These are phyloP conservation scores for Danaus chrysippus DNA, from an alignment of 2,888 invertebrate species.

Conservation along the genomic window DNA sequence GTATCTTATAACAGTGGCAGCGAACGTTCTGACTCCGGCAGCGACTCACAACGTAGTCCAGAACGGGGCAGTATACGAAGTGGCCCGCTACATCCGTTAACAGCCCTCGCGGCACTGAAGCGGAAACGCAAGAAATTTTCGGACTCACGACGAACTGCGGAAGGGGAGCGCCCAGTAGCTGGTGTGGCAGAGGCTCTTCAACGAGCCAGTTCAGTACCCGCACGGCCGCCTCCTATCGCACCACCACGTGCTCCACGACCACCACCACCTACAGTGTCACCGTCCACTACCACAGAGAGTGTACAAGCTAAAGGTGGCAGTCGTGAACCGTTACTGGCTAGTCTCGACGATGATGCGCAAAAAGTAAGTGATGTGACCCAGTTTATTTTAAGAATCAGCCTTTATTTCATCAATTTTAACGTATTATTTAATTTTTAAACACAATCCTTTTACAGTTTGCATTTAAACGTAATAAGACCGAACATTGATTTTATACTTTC, in stretches of 20 bases:
- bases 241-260: constrained; percentile 49
- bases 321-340: constrained; percentile 82
- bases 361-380: constrained; percentile 45
- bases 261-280: constrained; percentile 40
- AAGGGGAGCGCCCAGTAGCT: constrained; percentile 49
- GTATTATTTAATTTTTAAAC: too few relatives aligned
- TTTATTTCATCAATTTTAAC: too few relatives aligned
- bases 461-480: too few relatives aligned
- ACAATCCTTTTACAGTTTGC: too few relatives aligned
- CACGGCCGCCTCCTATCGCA: constrained; percentile 57
- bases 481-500: too few relatives aligned
- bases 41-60: constrained; percentile 84
- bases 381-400: background rate
- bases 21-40: constrained; percentile 84
- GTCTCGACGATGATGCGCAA: constrained; percentile 71
- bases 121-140: constrained; percentile 91
- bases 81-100: constrained; percentile 65
- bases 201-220: constrained; percentile 59
- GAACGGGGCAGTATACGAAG: constrained; percentile 49
- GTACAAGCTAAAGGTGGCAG: constrained; percentile 60
- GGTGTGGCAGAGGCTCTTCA: constrained; percentile 43
- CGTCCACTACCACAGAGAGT: constrained; percentile 27
- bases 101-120: constrained; percentile 86
- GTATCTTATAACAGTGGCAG: constrained; percentile 54
- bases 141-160: constrained; percentile 81